Evolutionary conservation across 2,113 vertebrate genomes (phyloP).

Genomic region (Rallus limicola): DNA sequence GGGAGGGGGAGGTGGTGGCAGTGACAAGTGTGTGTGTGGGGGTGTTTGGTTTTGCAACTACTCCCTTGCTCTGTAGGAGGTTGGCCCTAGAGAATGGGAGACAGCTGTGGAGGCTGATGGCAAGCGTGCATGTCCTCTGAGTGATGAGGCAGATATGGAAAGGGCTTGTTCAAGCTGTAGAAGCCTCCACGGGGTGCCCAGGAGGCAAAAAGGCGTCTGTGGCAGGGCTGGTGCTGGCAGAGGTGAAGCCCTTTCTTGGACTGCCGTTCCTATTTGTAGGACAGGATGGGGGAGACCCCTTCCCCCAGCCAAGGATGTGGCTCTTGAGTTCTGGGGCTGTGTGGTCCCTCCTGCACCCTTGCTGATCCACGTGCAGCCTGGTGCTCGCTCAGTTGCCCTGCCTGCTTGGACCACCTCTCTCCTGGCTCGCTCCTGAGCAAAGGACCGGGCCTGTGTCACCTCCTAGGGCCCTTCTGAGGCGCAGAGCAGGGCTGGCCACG

Average conservation of each 20-base stretch:
- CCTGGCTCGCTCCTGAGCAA: neutral
- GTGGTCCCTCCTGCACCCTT: neutral
- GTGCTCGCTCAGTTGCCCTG: too few species aligned
- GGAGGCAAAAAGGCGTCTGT: neutral
- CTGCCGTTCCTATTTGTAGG: neutral
- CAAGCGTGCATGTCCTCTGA: neutral
- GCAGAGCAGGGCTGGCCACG: fast-evolving
- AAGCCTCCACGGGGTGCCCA: fast-evolving
- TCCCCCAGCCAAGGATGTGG: neutral
- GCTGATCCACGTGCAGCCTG: fast-evolving
- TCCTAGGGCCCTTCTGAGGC: fast-evolving
- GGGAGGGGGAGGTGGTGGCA: neutral
- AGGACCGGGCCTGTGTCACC: neutral
- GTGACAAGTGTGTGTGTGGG: neutral
- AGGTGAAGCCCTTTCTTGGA: neutral
- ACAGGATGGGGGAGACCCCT: neutral
- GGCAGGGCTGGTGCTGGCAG: neutral
- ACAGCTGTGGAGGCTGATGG: neutral
- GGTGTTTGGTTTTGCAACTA: neutral
- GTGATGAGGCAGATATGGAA: neutral
- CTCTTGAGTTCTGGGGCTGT: neutral
- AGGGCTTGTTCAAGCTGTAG: neutral
- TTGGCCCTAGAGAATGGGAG: neutral
- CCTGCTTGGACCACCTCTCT: neutral
- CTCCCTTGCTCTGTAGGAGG: neutral